Conservation (phyloP, 1,140 invertebrate genomes). For the Plutomurus gul region DNA sequence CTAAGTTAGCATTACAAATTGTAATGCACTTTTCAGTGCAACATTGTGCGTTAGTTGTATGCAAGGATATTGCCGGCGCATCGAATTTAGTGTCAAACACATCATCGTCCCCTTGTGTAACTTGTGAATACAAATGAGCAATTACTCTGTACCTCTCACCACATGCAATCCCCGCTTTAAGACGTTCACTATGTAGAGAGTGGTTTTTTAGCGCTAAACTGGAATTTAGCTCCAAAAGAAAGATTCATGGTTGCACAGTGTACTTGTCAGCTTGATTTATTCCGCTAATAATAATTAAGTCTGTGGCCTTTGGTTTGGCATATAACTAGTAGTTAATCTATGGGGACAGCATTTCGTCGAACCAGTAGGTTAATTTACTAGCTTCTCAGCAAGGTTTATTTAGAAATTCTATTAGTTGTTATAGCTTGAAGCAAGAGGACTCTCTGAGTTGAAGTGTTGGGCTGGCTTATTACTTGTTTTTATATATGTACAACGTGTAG, state of each 20-base stretch:
- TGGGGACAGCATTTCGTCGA: not conserved
- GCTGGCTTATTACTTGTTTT: too few relatives aligned
- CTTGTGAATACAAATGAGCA: too few relatives aligned
- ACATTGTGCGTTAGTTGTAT: too few relatives aligned
- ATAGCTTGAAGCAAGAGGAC: not conserved
- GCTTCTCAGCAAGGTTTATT: not conserved
- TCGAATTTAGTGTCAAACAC: too few relatives aligned
- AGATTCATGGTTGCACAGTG: not conserved
- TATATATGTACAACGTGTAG: too few relatives aligned
- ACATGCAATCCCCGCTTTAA: not conserved
- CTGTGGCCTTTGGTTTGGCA: not conserved
- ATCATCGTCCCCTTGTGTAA: too few relatives aligned
- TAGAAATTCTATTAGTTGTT: not conserved
- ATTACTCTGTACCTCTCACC: too few relatives aligned
- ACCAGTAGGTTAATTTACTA: not conserved
- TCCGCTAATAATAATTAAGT: slow-evolving; percentile 1
- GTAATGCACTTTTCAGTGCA: too few relatives aligned
- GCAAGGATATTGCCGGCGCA: too few relatives aligned
- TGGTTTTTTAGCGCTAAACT: not conserved
- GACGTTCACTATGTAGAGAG: not conserved
- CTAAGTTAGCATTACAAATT: too few relatives aligned
- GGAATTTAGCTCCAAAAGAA: not conserved
- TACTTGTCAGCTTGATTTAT: not conserved
- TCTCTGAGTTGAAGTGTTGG: too few relatives aligned
- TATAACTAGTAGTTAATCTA: not conserved